Conservation (phyloP, 2,797 vertebrate species). For the Lithobates pipiens region DNA sequence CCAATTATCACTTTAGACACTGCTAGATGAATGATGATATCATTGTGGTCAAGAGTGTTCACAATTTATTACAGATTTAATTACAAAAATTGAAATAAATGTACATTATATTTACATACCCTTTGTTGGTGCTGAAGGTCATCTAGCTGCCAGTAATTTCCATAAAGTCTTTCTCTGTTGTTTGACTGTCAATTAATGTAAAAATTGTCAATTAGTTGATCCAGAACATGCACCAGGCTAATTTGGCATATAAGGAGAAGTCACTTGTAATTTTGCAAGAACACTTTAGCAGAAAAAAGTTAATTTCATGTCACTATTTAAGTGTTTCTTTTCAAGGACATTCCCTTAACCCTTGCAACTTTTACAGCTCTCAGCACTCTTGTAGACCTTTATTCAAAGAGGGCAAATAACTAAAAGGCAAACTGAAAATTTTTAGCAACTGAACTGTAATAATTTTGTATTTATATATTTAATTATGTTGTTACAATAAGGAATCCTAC, state of each 20-base stretch:
- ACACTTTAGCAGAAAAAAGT: slow-evolving; percentile 20
- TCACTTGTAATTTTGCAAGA: slow-evolving; percentile 41
- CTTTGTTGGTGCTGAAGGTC: slow-evolving; percentile 50
- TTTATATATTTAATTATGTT: too few species aligned
- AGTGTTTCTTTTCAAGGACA: slow-evolving; percentile 17
- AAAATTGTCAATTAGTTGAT: slow-evolving; percentile 52
- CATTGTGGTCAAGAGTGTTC: slow-evolving; percentile 38
- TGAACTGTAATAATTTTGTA: too few species aligned
- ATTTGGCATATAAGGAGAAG: slow-evolving; percentile 45
- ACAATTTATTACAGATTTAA: slow-evolving; percentile 49
- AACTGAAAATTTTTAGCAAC: background rate
- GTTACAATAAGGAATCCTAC: too few species aligned
- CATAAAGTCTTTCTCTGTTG: slow-evolving; percentile 37
- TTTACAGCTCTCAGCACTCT: background rate
- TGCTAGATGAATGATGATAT: slow-evolving; percentile 24
- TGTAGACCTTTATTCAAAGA: background rate
- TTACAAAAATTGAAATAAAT: slow-evolving; percentile 49
- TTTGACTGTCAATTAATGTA: slow-evolving; percentile 54
- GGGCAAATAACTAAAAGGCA: background rate
- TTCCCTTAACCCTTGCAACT: background rate
- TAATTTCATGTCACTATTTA: slow-evolving; percentile 9
- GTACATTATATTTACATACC: slow-evolving; percentile 47
- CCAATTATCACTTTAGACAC: slow-evolving; percentile 28
- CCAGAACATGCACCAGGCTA: slow-evolving; percentile 47
- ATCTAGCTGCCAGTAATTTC: slow-evolving; percentile 50